Evolutionary conservation across 1,140 invertebrate species (phyloP).

Genomic region (Antheraea pernyi): DNA sequence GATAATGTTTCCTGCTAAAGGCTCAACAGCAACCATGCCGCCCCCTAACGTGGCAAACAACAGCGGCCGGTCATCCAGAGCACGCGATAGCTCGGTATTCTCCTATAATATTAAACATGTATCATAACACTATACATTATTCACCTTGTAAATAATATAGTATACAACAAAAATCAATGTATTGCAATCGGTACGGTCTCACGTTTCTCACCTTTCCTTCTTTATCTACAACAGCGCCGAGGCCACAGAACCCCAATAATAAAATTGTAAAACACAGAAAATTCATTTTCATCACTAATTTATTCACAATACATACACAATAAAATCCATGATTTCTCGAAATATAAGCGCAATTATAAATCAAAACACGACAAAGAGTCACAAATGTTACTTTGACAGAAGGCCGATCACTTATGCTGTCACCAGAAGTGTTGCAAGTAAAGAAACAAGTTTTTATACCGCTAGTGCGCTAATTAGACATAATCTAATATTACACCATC

Average conservation of each 20-base stretch:
- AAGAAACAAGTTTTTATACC: background rate
- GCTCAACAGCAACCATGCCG: conserved; percentile 91
- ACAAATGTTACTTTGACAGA: conserved; percentile 19
- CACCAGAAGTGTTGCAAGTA: background rate
- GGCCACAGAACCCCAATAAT: conserved; percentile 44
- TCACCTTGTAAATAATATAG: conserved; percentile 38
- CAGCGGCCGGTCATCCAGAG: conserved; percentile 85
- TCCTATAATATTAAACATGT: conserved; percentile 66
- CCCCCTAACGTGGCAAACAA: conserved; percentile 96
- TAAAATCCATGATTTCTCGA: conserved; percentile 36
- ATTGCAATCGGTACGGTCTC: conserved; percentile 27
- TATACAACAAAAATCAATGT: conserved; percentile 35
- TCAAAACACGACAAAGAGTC: conserved; percentile 26
- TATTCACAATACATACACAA: conserved; percentile 19
- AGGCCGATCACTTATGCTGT: background rate
- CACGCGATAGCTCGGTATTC: conserved; percentile 83
- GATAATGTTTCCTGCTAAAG: conserved; percentile 88
- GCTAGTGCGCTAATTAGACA: too few relatives aligned
- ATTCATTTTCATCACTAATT: conserved; percentile 42
- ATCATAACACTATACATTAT: conserved; percentile 23
- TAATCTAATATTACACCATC: too few relatives aligned
- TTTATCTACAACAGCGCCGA: conserved; percentile 50
- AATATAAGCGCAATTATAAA: conserved; percentile 23
- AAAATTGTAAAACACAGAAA: conserved; percentile 49
- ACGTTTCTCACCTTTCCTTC: conserved; percentile 57